Evolutionary conservation across 2,797 vertebrate species (phyloP), one percentile per base, ranked within the genome.

Genomic region (Dendrocincla tyrannina): DNA sequence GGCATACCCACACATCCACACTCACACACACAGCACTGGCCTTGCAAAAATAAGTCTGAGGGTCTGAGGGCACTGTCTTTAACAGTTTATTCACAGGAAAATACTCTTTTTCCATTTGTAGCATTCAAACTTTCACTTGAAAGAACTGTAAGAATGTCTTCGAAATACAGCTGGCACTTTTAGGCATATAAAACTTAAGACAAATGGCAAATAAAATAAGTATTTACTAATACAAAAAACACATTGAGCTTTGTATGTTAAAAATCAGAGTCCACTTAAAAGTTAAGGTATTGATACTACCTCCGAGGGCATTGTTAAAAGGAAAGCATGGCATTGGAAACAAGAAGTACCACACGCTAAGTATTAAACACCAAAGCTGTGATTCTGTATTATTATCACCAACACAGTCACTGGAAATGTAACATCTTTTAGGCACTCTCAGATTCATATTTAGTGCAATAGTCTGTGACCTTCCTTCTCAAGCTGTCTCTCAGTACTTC

Each of bases 1-100:
- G 23, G 37, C 47, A 66, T 13, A 42, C 25, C 18, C 30, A 8
- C 10, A 3, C 50, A 78, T 41, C 12, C 11, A 56, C 23, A 9
- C 23, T 5, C 49, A n/a, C 23, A 46, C 14, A 15, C 4, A 46
- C 4, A 64, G 44, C 33, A 41, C 37, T 7, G 23, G 33, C 49
- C 52, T 70, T 55, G 25, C 44, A 70, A 74, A 90, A 93, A 85
- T 6, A 79, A 86, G 52, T 83, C 84, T 15, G 37, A 81, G 41
- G 46, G 52, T 83, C 84, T 15, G 37, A 81, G 41, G 46, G 35
- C 52, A 92, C n/a, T 1, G 10, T 93, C 84, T 93, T 94, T 58
- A 88, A 91, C 13, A 20, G 44, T 96, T 97, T 97, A 97, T 97
- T 97, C 88, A 81, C 91, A 68, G 70, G 82, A 96, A 94, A 95